Evolutionary conservation across 2,113 vertebrate species (phyloP).

Genomic region (Semnornis frantzii): DNA sequence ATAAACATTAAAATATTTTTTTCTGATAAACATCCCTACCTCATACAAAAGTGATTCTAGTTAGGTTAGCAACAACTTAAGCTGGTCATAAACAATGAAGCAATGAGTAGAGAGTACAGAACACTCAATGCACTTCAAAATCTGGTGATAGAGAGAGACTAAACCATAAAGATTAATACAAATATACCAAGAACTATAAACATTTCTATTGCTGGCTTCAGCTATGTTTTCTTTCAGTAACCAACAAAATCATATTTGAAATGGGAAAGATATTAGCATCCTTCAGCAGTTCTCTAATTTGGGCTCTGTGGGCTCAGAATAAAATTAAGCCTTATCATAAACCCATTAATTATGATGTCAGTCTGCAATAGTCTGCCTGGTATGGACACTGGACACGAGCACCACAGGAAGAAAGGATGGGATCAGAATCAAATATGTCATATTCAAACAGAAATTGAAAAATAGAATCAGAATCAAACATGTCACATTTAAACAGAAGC

Average conservation of each 20-base stretch:
- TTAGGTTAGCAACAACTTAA: not conserved
- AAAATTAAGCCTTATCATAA: not conserved
- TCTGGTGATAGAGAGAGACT: not conserved
- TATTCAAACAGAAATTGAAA: not conserved
- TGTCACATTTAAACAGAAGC: not conserved
- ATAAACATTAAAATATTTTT: not conserved
- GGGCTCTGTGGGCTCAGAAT: not conserved
- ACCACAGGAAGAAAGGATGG: not conserved
- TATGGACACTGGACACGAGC: not conserved
- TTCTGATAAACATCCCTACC: not conserved
- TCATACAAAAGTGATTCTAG: not conserved
- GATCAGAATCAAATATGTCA: not conserved
- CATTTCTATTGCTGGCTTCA: not conserved
- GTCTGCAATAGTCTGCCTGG: not conserved
- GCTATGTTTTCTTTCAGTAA: not conserved
- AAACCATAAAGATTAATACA: not conserved
- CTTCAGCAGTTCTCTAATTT: not conserved
- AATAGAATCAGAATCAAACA: no score
- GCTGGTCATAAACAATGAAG: not conserved
- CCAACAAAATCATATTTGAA: not conserved
- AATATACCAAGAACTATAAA: not conserved
- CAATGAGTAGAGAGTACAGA: not conserved
- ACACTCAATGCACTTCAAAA: not conserved
- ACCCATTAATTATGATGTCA: not conserved
- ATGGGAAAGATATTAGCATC: not conserved